Evolutionary conservation across 1,140 invertebrate genomes (phyloP).

Genomic region (Arctopsyche grandis): DNA sequence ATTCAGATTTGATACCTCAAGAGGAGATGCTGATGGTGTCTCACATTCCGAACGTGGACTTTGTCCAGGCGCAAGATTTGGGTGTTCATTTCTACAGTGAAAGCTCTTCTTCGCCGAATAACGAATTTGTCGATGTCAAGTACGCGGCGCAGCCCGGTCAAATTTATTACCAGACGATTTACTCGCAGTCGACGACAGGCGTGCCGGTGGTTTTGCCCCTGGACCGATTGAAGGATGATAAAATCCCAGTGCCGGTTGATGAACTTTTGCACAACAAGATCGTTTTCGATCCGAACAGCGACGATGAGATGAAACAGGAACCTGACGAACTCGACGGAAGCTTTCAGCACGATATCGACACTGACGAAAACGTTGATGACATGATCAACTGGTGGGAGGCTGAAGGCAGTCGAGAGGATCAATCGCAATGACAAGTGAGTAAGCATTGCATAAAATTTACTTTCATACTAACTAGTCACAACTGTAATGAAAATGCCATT

Average conservation of each 20-base stretch:
- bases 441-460: neutral
- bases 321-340: constrained; percentile 43
- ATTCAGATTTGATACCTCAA: constrained; percentile 62
- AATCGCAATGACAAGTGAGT: neutral
- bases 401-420: constrained; percentile 31
- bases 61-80: constrained; percentile 63
- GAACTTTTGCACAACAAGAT: constrained; percentile 23
- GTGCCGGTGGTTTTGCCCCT: neutral
- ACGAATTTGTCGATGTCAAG: constrained; percentile 44
- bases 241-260: neutral
- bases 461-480: too few relatives aligned
- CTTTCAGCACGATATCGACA: constrained; percentile 38
- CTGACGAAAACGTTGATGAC: constrained; percentile 48
- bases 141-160: constrained; percentile 8
- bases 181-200: neutral
- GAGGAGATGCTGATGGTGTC: constrained; percentile 60
- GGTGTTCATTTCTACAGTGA: constrained; percentile 57
- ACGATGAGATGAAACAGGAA: constrained; percentile 46
- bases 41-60: constrained; percentile 61
- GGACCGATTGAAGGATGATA: neutral
- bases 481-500: too few relatives aligned
- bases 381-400: constrained; percentile 52
- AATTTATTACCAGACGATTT: constrained; percentile 13
- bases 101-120: constrained; percentile 48
- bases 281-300: constrained; percentile 19